Evolutionary conservation across 2,797 vertebrate species (phyloP), one percentile per base, ranked within the genome.

Genomic region (Intellagama lesueurii): DNA sequence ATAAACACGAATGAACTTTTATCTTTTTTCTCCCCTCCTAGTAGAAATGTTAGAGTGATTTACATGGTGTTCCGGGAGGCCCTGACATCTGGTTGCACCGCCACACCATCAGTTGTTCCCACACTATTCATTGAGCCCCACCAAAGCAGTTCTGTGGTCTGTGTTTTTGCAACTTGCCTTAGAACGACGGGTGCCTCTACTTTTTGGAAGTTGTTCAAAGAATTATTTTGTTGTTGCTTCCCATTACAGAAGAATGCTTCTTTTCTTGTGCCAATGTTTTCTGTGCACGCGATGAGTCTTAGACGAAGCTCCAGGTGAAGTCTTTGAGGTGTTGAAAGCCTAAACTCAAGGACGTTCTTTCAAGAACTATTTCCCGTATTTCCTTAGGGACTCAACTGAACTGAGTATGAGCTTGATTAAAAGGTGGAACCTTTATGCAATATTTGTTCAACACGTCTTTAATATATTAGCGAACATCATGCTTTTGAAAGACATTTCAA

Each of bases 181-280:
- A 75, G 28, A 91, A 89, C 80, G 70, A 80, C 73, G 40, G 76
- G 87, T 49, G 76, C n/a, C 86, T 56, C 32, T 75, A 70, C 75
- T 40, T 85, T 91, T 91, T 94, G 94, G 94, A 95, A 92, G 81
- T 35, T 0, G 87, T 93, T 95, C 92, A 93, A 93, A 96, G 92
- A 85, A 66, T 83, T 93, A 69, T 88, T 92, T 90, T 90, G 81
- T 72, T 93, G 94, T 93, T 94, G 90, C 91, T 92, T 94, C 92
- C 92, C 93, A 93, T 94, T 93, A 94, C 82, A 77, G 72, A 94
- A 88, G 95, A 95, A 94, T 91, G 91, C 83, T 93, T 93, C 85
- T 96, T 94, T 96, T 95, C 96, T 93, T 91, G 60, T 14, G 95
- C 95, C 96, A 96, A 68, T 73, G 81, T 93, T 89, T 90, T 80